A percentile compares a stretch with the other conserved stretches of the same genome.
Conservation (phyloP, 2,888 invertebrate species). For the Ligdia adustata region DNA sequence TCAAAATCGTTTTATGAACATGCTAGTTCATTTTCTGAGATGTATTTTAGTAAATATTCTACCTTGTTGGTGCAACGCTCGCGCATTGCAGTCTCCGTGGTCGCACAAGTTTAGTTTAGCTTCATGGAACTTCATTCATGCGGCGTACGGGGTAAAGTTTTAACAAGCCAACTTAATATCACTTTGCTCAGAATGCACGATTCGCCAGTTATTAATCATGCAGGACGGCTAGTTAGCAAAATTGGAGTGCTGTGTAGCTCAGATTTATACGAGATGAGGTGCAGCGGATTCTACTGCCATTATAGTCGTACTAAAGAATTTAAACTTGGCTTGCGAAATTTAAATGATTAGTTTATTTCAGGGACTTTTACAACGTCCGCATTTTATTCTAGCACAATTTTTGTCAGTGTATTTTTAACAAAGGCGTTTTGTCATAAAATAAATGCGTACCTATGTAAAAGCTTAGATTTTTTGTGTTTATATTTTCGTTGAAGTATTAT, state of each 20-base stretch:
- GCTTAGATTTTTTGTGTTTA: no score
- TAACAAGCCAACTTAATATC: slow-evolving; percentile 85
- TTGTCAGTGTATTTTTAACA: no score
- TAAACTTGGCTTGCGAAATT: slow-evolving; percentile 28
- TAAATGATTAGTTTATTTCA: slow-evolving; percentile 4
- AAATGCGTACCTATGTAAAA: no score
- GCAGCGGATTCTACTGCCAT: slow-evolving; percentile 37
- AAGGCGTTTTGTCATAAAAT: no score
- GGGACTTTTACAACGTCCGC: background rate
- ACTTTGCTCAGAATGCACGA: slow-evolving; percentile 78
- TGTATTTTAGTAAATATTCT: no score
- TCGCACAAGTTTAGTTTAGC: slow-evolving; percentile 1
- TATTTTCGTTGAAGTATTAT: no score
- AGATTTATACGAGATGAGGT: slow-evolving; percentile 50
- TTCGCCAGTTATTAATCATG: slow-evolving; percentile 81
- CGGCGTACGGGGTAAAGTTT: slow-evolving; percentile 75
- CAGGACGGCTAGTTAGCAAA: slow-evolving; percentile 78
- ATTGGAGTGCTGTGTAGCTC: slow-evolving; percentile 65
- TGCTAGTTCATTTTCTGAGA: no score
- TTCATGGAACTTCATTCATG: slow-evolving; percentile 68
- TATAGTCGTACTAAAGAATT: slow-evolving; percentile 28
- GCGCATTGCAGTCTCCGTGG: slow-evolving; percentile 1
- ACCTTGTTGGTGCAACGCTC: no score
- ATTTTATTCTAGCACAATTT: background rate
- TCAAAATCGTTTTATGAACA: no score